Conservation (phyloP, 1,140 invertebrate genomes). For the Drosophila asahinai region DNA sequence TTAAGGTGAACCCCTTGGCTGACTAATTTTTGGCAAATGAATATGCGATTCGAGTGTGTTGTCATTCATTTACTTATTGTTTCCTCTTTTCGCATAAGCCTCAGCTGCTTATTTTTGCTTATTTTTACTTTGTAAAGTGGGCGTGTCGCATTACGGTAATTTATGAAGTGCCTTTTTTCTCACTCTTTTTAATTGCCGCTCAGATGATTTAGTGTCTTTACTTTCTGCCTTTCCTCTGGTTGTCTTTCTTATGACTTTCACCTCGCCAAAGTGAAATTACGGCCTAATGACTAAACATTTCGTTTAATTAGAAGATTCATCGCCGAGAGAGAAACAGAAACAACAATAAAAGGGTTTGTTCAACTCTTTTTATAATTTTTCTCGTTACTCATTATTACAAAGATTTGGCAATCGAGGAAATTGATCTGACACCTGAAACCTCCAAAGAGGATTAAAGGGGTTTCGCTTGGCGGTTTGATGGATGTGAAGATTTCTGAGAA, state of each 20-base stretch:
- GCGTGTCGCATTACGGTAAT: conserved; percentile 61
- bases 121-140: conserved; percentile 53
- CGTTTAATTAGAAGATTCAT: conserved; percentile 76
- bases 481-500: conserved; percentile 28
- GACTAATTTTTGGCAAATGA: conserved; percentile 52
- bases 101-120: conserved; percentile 23
- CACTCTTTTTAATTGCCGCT: conserved; percentile 62
- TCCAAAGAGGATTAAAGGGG: conserved; percentile 30
- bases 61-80: conserved; percentile 53
- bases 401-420: conserved; percentile 41
- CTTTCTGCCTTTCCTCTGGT: conserved; percentile 39
- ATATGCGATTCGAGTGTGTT: conserved; percentile 40
- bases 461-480: conserved; percentile 21
- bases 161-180: conserved; percentile 70
- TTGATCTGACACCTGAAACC: conserved; percentile 59
- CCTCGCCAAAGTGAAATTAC: conserved; percentile 73
- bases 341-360: conserved; percentile 56
- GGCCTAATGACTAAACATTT: conserved; percentile 79
- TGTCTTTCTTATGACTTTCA: conserved; percentile 66
- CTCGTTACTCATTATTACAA: conserved; percentile 31
- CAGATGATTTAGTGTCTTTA: conserved; percentile 52
- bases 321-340: conserved; percentile 45
- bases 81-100: conserved; percentile 10
- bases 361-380: conserved; percentile 47
- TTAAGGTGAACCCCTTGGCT: conserved; percentile 14